Evolutionary conservation across 2,888 invertebrate species (phyloP), one percentile per base, ranked within the genome.

Genomic region (Aleiodes testaceus): DNA sequence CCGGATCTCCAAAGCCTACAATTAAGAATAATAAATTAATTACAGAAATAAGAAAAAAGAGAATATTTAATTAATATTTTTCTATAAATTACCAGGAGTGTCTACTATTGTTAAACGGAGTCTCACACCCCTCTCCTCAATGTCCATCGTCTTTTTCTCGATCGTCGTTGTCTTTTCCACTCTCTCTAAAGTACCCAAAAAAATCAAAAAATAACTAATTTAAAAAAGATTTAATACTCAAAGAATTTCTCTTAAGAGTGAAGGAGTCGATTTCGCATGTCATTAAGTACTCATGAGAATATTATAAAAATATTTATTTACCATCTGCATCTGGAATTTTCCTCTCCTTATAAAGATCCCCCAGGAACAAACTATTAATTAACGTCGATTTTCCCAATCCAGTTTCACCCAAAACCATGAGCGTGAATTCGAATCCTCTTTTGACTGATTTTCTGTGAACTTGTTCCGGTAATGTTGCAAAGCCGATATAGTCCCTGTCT

Each of bases 371-470:
- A 84, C 97, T 97, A 89, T 97, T 98, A 86, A 98, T 94, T 66
- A 98, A 90, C 0, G 98, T 98, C 0, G 97, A 97, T 88, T 98
- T 98, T 70, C 98, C 98, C 64, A 98, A 90, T 0, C 98, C 97
- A 0, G 94, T 94, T 88, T 98, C 97, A 36, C 97, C 98, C 42
- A 97, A 95, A 16, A 98, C 97, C 97, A 98, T 97, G 77, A 98
- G 89, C 0, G 97, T 98, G 88, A 98, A 98, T 88, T 98, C 97
- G 88, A 98, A 98, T 69, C 97, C 97, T 81, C 96, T 92, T 89
- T 98, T 98, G 66, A 97, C 97, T 0, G 97, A 97, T 89, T 98
- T 98, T 79, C 97, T 92, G 89, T 98, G 97, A 69, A 98, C 96
- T 89, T 98, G 97, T 87, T 97, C 97, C 20, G 97, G 97, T 74